phyloP scores from a whole-genome alignment of 2,888 invertebrate genomes.

The Tenthredo distinguenda region DNA sequence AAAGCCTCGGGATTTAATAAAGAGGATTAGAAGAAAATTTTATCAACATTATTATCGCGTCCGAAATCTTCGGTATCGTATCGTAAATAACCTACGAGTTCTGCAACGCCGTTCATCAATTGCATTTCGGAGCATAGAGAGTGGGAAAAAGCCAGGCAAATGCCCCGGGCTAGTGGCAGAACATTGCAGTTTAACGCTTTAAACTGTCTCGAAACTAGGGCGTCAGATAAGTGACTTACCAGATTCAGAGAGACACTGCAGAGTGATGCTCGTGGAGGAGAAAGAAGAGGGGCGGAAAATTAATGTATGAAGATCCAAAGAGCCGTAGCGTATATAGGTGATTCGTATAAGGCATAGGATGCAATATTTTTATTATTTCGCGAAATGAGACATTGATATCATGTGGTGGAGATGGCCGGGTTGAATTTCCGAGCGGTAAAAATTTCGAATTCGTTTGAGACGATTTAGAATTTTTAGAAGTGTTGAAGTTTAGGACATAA shows the following conservation, averaged over 20 bases:
- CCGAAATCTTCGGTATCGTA: not conserved
- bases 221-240: conserved; percentile 24
- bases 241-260: not conserved
- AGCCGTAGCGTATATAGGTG: not conserved
- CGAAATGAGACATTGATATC: no score
- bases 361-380: not conserved
- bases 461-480: no score
- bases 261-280: not conserved
- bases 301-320: not conserved
- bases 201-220: conserved; percentile 23
- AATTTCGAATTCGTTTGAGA: no score
- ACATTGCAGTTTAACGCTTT: conserved; percentile 24
- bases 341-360: no score
- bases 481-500: no score
- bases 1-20: not conserved
- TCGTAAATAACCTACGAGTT: not conserved
- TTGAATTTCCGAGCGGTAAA: no score
- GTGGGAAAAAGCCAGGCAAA: not conserved
- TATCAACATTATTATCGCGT: not conserved
- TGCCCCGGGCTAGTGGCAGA: conserved; percentile 5
- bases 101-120: not conserved
- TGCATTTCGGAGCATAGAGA: not conserved
- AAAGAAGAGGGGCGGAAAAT: not conserved
- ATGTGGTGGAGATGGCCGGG: no score
- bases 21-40: not conserved